Percentiles rank a stretch among this genome's conserved stretches.
These are phyloP conservation scores for Malurus splendens DNA, from an alignment of 2,797 vertebrate genomes.

Conservation along the genomic window DNA sequence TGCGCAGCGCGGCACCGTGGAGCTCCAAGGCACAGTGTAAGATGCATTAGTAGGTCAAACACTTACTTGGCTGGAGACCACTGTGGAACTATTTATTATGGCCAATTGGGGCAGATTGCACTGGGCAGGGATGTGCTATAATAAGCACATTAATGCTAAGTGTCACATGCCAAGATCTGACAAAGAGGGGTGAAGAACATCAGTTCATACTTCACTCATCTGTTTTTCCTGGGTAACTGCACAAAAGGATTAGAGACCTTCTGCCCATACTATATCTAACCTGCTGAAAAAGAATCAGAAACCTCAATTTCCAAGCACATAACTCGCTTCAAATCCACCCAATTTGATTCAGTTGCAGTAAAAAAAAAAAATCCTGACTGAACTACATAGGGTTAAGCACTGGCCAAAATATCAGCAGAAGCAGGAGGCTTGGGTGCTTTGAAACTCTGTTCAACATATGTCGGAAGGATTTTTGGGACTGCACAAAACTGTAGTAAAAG, in stretches of 20 bases:
- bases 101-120: constrained; percentile 26
- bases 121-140: not conserved
- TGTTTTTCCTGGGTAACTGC: constrained; percentile 1
- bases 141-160: not conserved
- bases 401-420: constrained; percentile 60
- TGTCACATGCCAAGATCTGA: constrained; percentile 30
- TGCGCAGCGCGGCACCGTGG: rapidly evolving
- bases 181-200: constrained; percentile 16
- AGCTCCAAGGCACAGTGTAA: constrained; percentile 40
- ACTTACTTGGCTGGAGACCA: constrained; percentile 34
- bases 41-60: constrained; percentile 55
- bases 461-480: constrained; percentile 61
- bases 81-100: constrained; percentile 8
- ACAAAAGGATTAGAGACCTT: not conserved
- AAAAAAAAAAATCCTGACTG: constrained; percentile 45
- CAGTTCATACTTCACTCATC: constrained; percentile 3
- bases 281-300: not conserved
- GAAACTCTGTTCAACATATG: constrained; percentile 66
- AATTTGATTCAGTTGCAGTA: not conserved
- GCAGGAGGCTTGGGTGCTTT: constrained; percentile 58
- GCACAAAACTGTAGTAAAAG: constrained; percentile 36
- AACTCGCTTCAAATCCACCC: not conserved
- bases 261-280: not conserved
- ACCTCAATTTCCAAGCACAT: not conserved
- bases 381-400: constrained; percentile 55